Conservation (phyloP, 92 coral and sea anemone genomes). For the Palythoa grandis region DNA sequence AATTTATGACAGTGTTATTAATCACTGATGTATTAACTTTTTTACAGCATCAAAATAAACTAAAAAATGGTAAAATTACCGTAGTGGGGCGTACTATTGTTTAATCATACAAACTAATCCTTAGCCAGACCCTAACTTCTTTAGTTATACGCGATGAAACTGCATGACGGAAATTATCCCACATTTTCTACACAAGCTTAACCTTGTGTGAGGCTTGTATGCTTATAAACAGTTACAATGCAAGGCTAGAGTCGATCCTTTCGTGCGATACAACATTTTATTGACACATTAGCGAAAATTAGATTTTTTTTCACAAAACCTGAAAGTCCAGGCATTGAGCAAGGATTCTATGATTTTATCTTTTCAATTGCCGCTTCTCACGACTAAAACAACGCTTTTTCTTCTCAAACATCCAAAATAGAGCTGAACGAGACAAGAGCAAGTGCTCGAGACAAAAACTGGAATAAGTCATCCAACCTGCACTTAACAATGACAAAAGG, state of each 20-base stretch:
- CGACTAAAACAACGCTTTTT: slow-evolving; percentile 1
- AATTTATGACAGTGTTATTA: not conserved
- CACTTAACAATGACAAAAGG: slow-evolving; percentile 29
- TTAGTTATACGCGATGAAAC: not conserved
- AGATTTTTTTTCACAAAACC: slow-evolving; percentile 20
- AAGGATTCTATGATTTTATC: slow-evolving; percentile 45
- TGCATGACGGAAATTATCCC: not conserved
- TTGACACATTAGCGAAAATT: slow-evolving; percentile 7
- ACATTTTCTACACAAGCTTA: not conserved
- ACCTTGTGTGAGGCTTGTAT: not conserved
- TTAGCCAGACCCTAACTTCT: slow-evolving; percentile 1
- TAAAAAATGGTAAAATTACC: not conserved
- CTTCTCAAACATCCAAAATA: slow-evolving; percentile 23
- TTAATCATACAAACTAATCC: not conserved
- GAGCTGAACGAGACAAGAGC: slow-evolving; percentile 8
- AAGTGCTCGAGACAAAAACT: slow-evolving; percentile 1
- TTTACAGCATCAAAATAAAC: not conserved
- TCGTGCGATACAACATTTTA: slow-evolving; percentile 37
- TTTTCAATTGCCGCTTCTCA: slow-evolving; percentile 16
- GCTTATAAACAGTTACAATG: slow-evolving; percentile 12
- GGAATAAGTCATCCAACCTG: slow-evolving; percentile 32
- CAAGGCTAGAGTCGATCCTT: not conserved
- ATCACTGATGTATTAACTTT: not conserved
- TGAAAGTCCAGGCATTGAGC: slow-evolving; percentile 15
- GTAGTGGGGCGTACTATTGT: not conserved